Evolutionary conservation across 2,797 vertebrate genomes (phyloP), one percentile per base, ranked within the genome.

Genomic region (Smutsia temminckii): DNA sequence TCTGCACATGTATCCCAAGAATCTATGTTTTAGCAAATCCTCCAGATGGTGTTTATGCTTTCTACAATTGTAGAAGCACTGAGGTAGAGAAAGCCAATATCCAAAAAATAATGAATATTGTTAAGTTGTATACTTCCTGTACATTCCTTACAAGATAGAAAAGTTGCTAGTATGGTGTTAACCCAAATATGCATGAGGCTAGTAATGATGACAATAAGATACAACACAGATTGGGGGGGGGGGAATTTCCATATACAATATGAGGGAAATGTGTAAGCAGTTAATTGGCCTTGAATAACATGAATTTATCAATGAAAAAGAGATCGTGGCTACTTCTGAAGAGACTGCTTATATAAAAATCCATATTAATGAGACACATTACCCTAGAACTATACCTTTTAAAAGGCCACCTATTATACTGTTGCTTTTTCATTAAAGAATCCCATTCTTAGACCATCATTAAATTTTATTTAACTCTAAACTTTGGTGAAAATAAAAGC

Each of bases 281-380:
- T 74, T 92, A 78, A 46, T 32, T 81, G 40, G 40, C 27, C 53
- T 53, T 81, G 37, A 86, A 80, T 66, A 86, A 72, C 8, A 40
- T 69, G 11, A 4, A 59, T 77, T 89, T 59, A n/a, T 68, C 61
- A 21, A 11, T 59, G 51, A 29, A 85, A 89, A 85, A 21, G 32
- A 59, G 21, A 37, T 49, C 77, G 34, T 63, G 20, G 68, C 20
- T 64, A 40, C 34, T 81, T 85, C 64, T 51, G 53, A 91, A 87
- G 40, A 95, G 42, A 89, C 55, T 57, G 20, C 25, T 79, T 79
- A 79, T 78, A 10, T 66, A 84, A 34, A 95, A 88, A 92, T 69
- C 25, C 55, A 37, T 92, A 55, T 95, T 78, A 92, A 92, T 88
- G 71, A 95, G 14, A 46, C 20, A 46, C 20, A 23, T 55, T 83